phyloP scores from a whole-genome alignment of 2,888 invertebrate species.

The Drosophila picticornis region DNA sequence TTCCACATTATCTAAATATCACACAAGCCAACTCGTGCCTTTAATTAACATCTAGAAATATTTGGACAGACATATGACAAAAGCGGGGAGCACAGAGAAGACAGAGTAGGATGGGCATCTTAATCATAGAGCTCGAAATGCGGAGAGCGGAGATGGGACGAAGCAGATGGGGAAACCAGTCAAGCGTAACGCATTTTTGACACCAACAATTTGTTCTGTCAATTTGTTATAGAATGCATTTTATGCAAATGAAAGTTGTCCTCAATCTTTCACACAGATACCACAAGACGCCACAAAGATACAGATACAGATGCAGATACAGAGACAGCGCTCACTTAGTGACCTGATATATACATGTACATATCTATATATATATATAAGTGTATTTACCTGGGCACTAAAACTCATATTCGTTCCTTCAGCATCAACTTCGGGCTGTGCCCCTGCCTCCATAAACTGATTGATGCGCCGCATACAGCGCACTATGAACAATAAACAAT shows the following conservation, averaged over 20 bases:
- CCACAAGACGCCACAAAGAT: constrained; percentile 1
- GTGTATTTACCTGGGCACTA: constrained; percentile 7
- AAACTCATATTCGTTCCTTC: constrained; percentile 21
- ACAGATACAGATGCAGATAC: constrained; percentile 2
- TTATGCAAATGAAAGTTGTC: constrained; percentile 76
- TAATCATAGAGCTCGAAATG: constrained; percentile 48
- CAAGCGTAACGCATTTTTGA: constrained; percentile 58
- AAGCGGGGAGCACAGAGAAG: constrained; percentile 12
- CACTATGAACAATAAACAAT: constrained; percentile 61
- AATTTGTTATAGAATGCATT: constrained; percentile 66
- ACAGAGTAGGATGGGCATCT: constrained; percentile 20
- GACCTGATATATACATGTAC: not conserved
- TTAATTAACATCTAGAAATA: constrained; percentile 76
- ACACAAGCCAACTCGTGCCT: constrained; percentile 72
- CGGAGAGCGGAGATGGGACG: not conserved
- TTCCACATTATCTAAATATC: constrained; percentile 46
- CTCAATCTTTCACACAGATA: constrained; percentile 58
- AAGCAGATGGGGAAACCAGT: not conserved
- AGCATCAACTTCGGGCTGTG: not conserved
- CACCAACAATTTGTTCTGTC: constrained; percentile 75
- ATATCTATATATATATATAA: not conserved
- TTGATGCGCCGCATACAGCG: constrained; percentile 66
- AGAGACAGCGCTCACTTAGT: constrained; percentile 21
- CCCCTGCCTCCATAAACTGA: constrained; percentile 39
- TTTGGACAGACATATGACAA: constrained; percentile 69